Percentiles rank a stretch among this genome's conserved stretches.
These are phyloP conservation scores for Melanostoma mellinum DNA, from an alignment of 2,888 invertebrate species.

Conservation along the genomic window DNA sequence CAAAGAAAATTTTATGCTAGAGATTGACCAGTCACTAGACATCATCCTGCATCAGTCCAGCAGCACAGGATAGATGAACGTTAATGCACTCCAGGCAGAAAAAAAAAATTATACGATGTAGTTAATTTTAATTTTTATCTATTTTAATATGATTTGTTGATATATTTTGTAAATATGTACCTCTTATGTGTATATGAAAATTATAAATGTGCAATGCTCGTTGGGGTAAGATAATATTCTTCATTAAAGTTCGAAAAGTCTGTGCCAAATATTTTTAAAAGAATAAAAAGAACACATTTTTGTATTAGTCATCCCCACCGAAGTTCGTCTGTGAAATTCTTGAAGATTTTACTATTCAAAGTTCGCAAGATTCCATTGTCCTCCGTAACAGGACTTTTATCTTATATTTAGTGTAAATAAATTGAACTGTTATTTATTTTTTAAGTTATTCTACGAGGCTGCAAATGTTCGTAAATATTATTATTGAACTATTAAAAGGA, in stretches of 20 bases:
- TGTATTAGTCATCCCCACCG: conserved; percentile 78
- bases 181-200: conserved; percentile 25
- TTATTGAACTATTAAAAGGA: not conserved
- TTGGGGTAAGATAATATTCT: conserved; percentile 63
- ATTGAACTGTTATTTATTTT: conserved; percentile 81
- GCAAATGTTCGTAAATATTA: conserved; percentile 72
- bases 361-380: conserved; percentile 59
- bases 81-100: conserved; percentile 38
- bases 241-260: conserved; percentile 67
- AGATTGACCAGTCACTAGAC: conserved; percentile 58
- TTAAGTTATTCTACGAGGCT: conserved; percentile 82
- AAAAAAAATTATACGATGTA: conserved; percentile 29
- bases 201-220: conserved; percentile 67
- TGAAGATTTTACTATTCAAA: conserved; percentile 36
- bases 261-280: conserved; percentile 61
- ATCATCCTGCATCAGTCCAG: conserved; percentile 32
- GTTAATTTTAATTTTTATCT: conserved; percentile 57
- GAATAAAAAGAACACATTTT: conserved; percentile 38
- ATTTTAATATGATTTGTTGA: conserved; percentile 46
- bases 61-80: conserved; percentile 33
- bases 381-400: conserved; percentile 32
- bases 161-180: conserved; percentile 55
- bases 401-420: conserved; percentile 66
- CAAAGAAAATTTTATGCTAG: conserved; percentile 80
- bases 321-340: conserved; percentile 72